Conservation (phyloP, 2,797 vertebrate species). For the Aulostomus chinensis region DNA sequence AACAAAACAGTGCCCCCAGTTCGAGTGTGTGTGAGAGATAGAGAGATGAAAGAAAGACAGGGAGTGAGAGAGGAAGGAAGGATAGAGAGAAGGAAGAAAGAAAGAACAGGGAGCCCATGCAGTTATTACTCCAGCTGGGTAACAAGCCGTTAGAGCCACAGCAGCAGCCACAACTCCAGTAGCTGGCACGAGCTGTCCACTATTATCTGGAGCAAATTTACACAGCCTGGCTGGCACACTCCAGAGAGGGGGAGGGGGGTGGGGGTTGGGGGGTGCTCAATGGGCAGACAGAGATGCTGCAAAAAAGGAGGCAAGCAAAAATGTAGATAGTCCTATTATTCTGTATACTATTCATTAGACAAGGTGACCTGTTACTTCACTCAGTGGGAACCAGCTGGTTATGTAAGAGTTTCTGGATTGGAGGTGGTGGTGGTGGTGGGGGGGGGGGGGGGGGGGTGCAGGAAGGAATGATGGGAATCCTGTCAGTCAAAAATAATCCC, state of each 20-base stretch:
- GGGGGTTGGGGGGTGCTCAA: not conserved
- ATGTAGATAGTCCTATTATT: slow-evolving; percentile 37
- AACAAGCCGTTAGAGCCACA: slow-evolving; percentile 71
- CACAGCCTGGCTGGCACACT: slow-evolving; percentile 55
- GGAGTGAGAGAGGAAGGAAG: slow-evolving; percentile 3
- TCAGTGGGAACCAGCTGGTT: slow-evolving; percentile 46
- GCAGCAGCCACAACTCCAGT: slow-evolving; percentile 69
- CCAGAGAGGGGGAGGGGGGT: not conserved
- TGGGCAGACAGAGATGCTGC: slow-evolving; percentile 21
- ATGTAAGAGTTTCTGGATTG: slow-evolving; percentile 64
- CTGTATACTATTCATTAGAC: slow-evolving; percentile 52
- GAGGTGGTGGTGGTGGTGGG: not conserved
- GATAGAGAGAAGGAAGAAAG: slow-evolving; percentile 18
- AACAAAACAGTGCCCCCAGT: slow-evolving; percentile 3
- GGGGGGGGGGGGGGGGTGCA: not conserved
- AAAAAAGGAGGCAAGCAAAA: slow-evolving; percentile 30
- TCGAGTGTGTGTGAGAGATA: slow-evolving; percentile 6
- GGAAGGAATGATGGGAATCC: slow-evolving; percentile 43
- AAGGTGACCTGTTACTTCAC: slow-evolving; percentile 60
- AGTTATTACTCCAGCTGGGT: slow-evolving; percentile 75
- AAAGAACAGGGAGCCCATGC: slow-evolving; percentile 22
- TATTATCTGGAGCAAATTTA: slow-evolving; percentile 75
- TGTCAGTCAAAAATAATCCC: slow-evolving; percentile 75
- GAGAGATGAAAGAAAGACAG: slow-evolving; percentile 3
- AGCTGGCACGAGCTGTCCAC: slow-evolving; percentile 58